Base-by-base conservation (phyloP, 1,140 invertebrate genomes). In the Heliothis virescens region DNA sequence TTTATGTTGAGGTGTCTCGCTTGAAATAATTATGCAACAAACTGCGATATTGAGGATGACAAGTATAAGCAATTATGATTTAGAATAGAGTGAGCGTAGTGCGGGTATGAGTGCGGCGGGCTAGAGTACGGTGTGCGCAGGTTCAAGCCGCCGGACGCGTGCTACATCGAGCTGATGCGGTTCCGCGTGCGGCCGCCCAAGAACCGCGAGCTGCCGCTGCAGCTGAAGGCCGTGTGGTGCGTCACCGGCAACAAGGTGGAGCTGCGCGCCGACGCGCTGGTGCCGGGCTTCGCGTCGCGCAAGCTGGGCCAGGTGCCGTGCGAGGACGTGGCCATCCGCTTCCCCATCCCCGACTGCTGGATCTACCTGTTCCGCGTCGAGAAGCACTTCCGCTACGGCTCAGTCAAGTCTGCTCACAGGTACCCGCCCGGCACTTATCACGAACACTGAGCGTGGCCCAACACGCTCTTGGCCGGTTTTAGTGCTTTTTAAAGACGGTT, bases 301-400 rank as follows among this genome's bases (percentile, higher is more conserved):
- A 99, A 99, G 95, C 95, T 99, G 65, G 98, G 99, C 9, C 98
- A 98, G 92, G 97, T 99, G 83, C 99, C 98, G 63, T 99, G 99
- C 95, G 98, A 99, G 95, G 99, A 99, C 95, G 99, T 99, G 57
- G 97, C 98, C 89, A 97, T 99, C 53, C 96, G 98, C 74, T 99
- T 99, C 92, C 99, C 99, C 5, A 98, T 99, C 83, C 99, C 99
- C 29, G 99, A 99, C 95, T 98, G 98, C 88, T 99, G 99, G 99
- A 99, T 99, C 86, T 99, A 99, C 94, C 95, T 99, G 87, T 99
- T 99, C 95, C 96, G 99, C 80, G 98, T 99, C 18, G 99, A 99
- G 93, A 99, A 99, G 89, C 98, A 99, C 93, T 99, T 99, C 95
- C 96, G 99, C 88, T 99, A 99, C 93, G 99, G 99, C n/a, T 99